Percentiles rank a stretch among this genome's conserved stretches.
phyloP scores from a whole-genome alignment of 2,797 vertebrate genomes.

The Alauda arvensis region DNA sequence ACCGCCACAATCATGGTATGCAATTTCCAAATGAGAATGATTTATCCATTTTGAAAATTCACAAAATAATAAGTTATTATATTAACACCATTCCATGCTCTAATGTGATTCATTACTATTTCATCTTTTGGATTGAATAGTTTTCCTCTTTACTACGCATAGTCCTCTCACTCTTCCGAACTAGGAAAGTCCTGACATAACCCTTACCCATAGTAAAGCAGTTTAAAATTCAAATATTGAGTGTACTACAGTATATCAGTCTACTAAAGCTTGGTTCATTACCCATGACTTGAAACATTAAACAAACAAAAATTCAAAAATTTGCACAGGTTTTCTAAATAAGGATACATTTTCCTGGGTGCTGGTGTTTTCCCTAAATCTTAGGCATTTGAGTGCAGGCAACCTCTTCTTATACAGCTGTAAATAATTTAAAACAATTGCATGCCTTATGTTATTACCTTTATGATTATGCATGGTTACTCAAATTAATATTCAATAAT shows the following conservation, averaged over 20 bases:
- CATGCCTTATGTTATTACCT: background rate
- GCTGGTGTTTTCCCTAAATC: background rate
- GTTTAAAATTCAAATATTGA: background rate
- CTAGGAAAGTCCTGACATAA: background rate
- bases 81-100: background rate
- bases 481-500: background rate
- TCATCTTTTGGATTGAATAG: background rate
- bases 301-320: background rate
- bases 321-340: background rate
- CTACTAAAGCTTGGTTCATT: background rate
- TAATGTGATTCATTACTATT: background rate
- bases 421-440: background rate
- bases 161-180: background rate
- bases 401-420: accelerated
- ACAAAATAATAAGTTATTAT: background rate
- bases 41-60: background rate
- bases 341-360: accelerated
- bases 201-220: background rate
- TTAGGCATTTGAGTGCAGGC: accelerated
- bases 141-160: background rate
- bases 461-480: background rate
- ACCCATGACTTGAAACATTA: background rate
- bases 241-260: background rate
- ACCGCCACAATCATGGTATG: no score
- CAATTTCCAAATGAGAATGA: background rate